These are phyloP conservation scores for Sitodiplosis mosellana DNA, from an alignment of 1,140 invertebrate species.

Conservation along the genomic window DNA sequence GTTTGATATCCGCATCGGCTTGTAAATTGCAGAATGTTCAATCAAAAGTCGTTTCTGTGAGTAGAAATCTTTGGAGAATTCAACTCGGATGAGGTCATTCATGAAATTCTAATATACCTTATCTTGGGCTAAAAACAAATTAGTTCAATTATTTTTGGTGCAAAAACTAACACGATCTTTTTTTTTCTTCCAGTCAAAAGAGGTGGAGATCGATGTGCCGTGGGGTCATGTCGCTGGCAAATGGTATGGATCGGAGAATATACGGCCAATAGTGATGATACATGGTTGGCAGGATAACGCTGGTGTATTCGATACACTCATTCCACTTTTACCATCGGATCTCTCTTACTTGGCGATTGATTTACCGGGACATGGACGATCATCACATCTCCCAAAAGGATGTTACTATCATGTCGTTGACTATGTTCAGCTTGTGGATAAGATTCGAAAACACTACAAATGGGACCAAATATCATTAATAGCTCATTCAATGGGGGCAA, in stretches of 20 bases:
- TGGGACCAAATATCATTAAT: slow-evolving; percentile 51
- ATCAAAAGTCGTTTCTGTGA: too few relatives aligned
- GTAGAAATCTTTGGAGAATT: too few relatives aligned
- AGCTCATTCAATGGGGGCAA: slow-evolving; percentile 45
- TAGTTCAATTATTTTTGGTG: too few relatives aligned
- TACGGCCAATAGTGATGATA: slow-evolving; percentile 41
- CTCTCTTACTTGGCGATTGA: slow-evolving; percentile 44
- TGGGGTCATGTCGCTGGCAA: slow-evolving; percentile 46
- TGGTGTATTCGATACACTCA: slow-evolving; percentile 51
- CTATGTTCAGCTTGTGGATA: slow-evolving; percentile 30
- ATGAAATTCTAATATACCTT: too few relatives aligned
- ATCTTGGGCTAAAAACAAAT: too few relatives aligned
- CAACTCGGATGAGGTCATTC: too few relatives aligned
- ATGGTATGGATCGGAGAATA: slow-evolving; percentile 39
- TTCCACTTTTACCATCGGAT: slow-evolving; percentile 36
- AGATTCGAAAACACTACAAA: slow-evolving; percentile 39
- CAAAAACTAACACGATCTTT: too few relatives aligned
- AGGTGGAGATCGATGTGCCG: slow-evolving; percentile 41
- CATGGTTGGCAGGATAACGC: slow-evolving; percentile 50
- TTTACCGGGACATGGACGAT: slow-evolving; percentile 43
- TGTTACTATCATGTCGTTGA: slow-evolving; percentile 38
- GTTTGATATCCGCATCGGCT: too few relatives aligned
- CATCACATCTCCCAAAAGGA: slow-evolving; percentile 41
- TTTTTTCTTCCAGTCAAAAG: slow-evolving; percentile 25
- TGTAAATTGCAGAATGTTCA: too few relatives aligned